These are phyloP conservation scores for Homarus gammarus DNA, from an alignment of 2,888 invertebrate genomes.

Conservation along the genomic window DNA sequence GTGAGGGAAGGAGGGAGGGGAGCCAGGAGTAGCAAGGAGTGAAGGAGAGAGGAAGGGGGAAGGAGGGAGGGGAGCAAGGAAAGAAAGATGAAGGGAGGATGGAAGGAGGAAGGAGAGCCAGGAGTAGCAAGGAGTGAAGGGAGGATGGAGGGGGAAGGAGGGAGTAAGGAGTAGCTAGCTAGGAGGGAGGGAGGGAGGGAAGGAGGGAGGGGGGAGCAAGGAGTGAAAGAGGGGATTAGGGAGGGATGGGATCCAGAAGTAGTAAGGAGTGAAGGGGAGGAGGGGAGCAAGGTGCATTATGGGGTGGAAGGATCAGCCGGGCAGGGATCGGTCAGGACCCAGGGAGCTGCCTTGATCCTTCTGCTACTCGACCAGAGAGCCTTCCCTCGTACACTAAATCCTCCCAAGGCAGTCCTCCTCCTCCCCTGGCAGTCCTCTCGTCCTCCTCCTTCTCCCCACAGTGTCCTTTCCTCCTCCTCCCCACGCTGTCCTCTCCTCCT, in stretches of 20 bases:
- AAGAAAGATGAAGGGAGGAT: too few species aligned
- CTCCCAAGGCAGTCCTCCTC: neutral
- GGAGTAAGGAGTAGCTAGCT: too few species aligned
- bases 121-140: too few species aligned
- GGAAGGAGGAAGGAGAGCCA: too few species aligned
- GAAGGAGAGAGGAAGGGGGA: too few species aligned
- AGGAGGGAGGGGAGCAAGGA: too few species aligned
- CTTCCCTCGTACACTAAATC: constrained; percentile 42
- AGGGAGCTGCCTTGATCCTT: constrained; percentile 16
- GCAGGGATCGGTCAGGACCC: constrained; percentile 18
- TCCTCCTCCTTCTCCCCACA: neutral
- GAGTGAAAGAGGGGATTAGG: too few species aligned
- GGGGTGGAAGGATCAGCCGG: constrained; percentile 15
- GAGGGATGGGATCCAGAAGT: neutral
- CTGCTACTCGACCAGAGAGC: constrained; percentile 35
- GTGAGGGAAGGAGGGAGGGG: neutral
- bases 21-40: neutral
- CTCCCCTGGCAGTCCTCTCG: neutral
- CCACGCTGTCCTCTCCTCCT: neutral
- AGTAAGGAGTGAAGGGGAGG: neutral
- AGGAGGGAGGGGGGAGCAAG: too few species aligned
- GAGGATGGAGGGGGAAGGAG: too few species aligned
- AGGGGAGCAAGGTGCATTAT: neutral
- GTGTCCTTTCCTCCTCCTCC: neutral
- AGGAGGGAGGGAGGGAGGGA: too few species aligned